A percentile compares a stretch with the other conserved stretches of the same genome.
Evolutionary conservation across 2,797 vertebrate species (phyloP).

Genomic region (Sebastes steindachneri): DNA sequence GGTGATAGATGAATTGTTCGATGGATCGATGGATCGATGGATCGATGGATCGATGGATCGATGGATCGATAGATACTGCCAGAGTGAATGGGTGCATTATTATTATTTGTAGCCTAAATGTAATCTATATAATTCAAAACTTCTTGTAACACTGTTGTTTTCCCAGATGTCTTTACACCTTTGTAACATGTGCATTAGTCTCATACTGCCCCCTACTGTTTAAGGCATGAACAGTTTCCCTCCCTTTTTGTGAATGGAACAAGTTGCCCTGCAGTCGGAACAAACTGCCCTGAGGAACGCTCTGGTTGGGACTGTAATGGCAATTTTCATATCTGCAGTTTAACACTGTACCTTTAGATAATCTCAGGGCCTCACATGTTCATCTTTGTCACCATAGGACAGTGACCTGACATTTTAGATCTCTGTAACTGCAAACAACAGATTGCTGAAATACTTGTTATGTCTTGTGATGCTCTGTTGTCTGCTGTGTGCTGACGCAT

Average conservation of each 20-base stretch:
- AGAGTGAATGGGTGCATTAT: background rate
- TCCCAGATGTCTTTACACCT: background rate
- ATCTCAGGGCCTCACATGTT: too few relatives aligned
- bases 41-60: background rate
- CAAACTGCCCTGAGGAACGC: background rate
- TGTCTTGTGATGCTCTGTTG: too few relatives aligned
- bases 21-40: background rate
- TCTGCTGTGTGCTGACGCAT: too few relatives aligned
- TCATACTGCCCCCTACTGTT: conserved; percentile 21
- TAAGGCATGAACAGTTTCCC: background rate
- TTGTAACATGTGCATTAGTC: background rate
- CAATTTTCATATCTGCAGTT: too few relatives aligned
- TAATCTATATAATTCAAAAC: background rate
- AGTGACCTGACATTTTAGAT: too few relatives aligned
- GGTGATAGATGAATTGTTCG: background rate
- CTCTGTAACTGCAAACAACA: too few relatives aligned
- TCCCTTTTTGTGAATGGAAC: background rate
- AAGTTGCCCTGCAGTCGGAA: background rate
- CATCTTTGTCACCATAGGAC: too few relatives aligned
- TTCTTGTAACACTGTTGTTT: background rate
- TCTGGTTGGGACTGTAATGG: background rate
- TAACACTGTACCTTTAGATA: too few relatives aligned
- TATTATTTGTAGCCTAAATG: background rate
- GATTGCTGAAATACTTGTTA: too few relatives aligned
- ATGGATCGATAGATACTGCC: background rate